These are phyloP conservation scores for Coenonympha arcania DNA, from an alignment of 2,888 invertebrate genomes.

Conservation along the genomic window DNA sequence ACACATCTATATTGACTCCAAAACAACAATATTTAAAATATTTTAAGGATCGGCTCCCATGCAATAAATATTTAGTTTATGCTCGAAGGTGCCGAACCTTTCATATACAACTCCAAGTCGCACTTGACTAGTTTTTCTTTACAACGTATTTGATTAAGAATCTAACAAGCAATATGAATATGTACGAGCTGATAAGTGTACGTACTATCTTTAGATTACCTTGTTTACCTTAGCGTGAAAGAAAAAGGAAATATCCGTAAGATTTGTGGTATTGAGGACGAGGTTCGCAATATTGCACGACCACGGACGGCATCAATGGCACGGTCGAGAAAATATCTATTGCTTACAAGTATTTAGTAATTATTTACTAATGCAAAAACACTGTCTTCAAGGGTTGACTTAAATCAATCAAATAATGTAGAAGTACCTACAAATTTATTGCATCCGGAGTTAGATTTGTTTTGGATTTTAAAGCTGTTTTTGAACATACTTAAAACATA, in stretches of 20 bases:
- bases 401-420: too few relatives aligned
- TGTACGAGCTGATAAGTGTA: neutral
- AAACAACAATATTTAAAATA: too few relatives aligned
- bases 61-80: too few relatives aligned
- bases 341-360: neutral
- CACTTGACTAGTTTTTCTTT: neutral
- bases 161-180: neutral
- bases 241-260: conserved; percentile 17
- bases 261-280: conserved; percentile 25
- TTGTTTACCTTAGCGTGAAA: conserved; percentile 18
- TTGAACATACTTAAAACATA: too few relatives aligned
- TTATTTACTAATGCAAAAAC: too few relatives aligned
- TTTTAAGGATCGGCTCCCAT: too few relatives aligned
- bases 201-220: conserved; percentile 16
- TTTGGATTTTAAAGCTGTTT: too few relatives aligned
- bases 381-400: neutral
- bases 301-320: conserved; percentile 10
- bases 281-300: conserved; percentile 18
- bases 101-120: neutral
- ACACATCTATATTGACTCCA: too few relatives aligned
- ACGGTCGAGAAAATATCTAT: neutral
- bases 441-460: too few relatives aligned
- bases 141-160: neutral
- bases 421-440: too few relatives aligned
- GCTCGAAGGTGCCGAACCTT: too few relatives aligned